Evolutionary conservation across 2,113 vertebrate species (phyloP), one percentile per base, ranked within the genome.

Genomic region (Edolisoma coerulescens): DNA sequence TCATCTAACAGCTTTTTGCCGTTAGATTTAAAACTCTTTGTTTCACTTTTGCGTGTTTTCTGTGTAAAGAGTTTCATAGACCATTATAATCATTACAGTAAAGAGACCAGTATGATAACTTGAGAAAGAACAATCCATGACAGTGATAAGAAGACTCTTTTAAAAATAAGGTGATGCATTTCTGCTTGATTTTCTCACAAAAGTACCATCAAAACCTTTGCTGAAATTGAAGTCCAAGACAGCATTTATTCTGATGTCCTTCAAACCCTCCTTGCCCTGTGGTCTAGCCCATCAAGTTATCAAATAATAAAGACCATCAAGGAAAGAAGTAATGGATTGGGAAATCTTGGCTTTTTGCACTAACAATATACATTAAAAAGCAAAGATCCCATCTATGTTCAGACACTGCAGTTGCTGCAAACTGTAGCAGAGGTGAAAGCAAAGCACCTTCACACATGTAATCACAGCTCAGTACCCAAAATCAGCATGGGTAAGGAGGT

Each of bases 331-430:
- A 49, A 54, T 6, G 10, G 14, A 32, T 18, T 64, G 26, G 22
- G 15, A 27, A 84, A 30, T 42, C 41, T 47, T 13, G 5, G 12
- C 9, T 69, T 77, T 90, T 32, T 49, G 27, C 24, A 47, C 24
- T 65, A 82, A 69, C 9, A 24, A 16, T 16, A 20, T 7, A 52
- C 0, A 0, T 27, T 52, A 45, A 22, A 78, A 90, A 52, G 27
- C 10, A 74, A 81, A 77, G 37, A 68, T 53, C 26, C 37, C 30
- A 35, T 10, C n/a, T 64, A 6, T 42, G 32, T 39, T 77, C 19
- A 27, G 23, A 52, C 16, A 65, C 26, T 23, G 49, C 16, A n/a
- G 15, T 2, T 42, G 13, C 7, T 60, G 33, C 35, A 60, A 76
- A 59, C 19, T 32, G 11, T 7, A 80, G 44, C 33, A 42, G 17